These are phyloP conservation scores for Andrena dorsata DNA, from an alignment of 2,888 invertebrate species.

Conservation along the genomic window DNA sequence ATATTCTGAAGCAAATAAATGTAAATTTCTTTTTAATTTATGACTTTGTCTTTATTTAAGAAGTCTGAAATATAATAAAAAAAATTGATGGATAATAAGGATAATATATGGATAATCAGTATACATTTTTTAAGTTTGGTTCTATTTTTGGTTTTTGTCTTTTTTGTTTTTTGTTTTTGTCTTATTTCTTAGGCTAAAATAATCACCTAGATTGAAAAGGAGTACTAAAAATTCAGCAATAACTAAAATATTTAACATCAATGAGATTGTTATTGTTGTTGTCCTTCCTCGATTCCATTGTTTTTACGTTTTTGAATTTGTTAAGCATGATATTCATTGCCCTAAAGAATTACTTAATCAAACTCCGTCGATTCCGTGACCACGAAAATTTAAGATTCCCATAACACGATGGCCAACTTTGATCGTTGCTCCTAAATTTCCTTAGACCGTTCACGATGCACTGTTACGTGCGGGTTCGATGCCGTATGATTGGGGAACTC, in stretches of 20 bases:
- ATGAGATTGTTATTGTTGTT: no score
- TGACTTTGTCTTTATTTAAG: no score
- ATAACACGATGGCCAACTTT: constrained; percentile 20
- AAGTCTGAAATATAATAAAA: no score
- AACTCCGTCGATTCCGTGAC: neutral
- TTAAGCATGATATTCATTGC: neutral
- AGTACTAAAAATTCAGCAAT: no score
- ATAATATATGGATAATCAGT: no score
- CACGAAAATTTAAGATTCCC: constrained; percentile 1
- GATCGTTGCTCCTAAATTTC: constrained; percentile 36
- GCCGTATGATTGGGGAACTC: constrained; percentile 69
- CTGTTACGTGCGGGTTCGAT: constrained; percentile 33
- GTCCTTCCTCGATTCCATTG: neutral
- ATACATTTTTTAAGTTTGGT: no score
- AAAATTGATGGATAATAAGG: no score
- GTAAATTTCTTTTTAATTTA: no score
- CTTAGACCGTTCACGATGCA: constrained; percentile 19
- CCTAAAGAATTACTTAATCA: neutral
- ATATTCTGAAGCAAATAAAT: no score
- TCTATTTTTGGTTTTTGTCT: neutral
- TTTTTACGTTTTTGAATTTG: neutral
- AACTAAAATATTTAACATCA: no score
- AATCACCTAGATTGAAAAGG: no score
- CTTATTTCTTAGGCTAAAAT: no score
- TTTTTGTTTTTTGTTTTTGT: neutral